Conservation (phyloP, 2,113 vertebrate genomes). For the Hypocryptadius cinnamomeus region DNA sequence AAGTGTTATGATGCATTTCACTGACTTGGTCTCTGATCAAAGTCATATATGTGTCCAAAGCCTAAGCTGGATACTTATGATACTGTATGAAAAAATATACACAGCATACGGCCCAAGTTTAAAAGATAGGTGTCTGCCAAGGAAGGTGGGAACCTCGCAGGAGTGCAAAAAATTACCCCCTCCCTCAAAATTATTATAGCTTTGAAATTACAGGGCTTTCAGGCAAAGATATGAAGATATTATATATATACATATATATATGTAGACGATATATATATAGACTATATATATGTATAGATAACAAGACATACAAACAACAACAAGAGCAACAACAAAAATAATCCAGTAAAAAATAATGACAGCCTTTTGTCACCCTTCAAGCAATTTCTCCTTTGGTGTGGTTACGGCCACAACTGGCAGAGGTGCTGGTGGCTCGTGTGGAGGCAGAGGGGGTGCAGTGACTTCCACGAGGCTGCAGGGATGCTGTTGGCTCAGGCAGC, state of each 20-base stretch:
- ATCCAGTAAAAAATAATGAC: too few relatives aligned
- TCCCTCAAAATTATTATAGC: not conserved
- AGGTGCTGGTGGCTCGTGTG: rapidly evolving
- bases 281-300: not conserved
- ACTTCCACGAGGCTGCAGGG: rapidly evolving
- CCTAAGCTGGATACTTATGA: not conserved
- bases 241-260: not conserved
- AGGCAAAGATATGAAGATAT: not conserved
- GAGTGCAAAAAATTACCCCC: not conserved
- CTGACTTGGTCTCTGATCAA: not conserved
- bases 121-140: not conserved
- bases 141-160: not conserved
- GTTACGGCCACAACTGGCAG: rapidly evolving
- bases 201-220: not conserved
- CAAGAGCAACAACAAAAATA: not conserved
- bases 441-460: not conserved
- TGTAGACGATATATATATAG: too few relatives aligned
- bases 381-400: not conserved
- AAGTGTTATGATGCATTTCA: not conserved
- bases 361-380: rapidly evolving
- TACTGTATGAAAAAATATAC: not conserved
- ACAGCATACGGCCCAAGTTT: not conserved
- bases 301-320: not conserved
- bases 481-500: not conserved
- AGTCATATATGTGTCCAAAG: not conserved